Evolutionary conservation across 2,797 vertebrate genomes (phyloP), one percentile per base, ranked within the genome.

Genomic region (Chelmon rostratus): DNA sequence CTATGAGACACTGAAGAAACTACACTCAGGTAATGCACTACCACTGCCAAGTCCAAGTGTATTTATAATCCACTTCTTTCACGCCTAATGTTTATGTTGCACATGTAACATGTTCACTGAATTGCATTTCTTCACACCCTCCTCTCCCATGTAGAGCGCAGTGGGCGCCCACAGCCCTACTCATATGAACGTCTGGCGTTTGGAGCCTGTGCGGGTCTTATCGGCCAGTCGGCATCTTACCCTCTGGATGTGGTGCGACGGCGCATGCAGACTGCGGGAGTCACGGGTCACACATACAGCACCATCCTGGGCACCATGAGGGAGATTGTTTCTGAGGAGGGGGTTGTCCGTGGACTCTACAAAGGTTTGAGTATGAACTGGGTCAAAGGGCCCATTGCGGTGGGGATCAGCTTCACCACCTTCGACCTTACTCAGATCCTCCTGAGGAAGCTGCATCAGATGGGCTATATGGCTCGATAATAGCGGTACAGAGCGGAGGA

Each of bases 361-460:
- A 99, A 99, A 85, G 98, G 98, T 73, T 96, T 99, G 81, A 99
- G 98, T 91, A 99, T 99, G 98, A 99, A 99, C 95, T 99, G 98
- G 98, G 96, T 99, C 68, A 99, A 99, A 82, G 98, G 98, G 8
- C 98, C 98, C 11, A 95, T 99, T 8, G 97, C 98, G 0, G 98
- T 99, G 73, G 98, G 98, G 12, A 98, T 99, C 91, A 99, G 98
- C 93, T 99, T 99, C 91, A 98, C 96, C 78, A 99, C 98, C 84
- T 99, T 99, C 65, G 98, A 99, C 95, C 96, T 99, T 54, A 97
- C 93, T 53, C 97, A 98, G 94, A 98, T 97, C 79, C 95, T 99
- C 46, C 93, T 99, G 78, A 95, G 92, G 61, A 97, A 96, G 75
- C 84, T 97, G 80, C 95, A 96, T 86, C 83, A 90, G 77, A 75